A percentile compares a stretch with the other conserved stretches of the same genome.
These are phyloP conservation scores for Vultur gryphus DNA, from an alignment of 2,797 vertebrate species.

Conservation along the genomic window DNA sequence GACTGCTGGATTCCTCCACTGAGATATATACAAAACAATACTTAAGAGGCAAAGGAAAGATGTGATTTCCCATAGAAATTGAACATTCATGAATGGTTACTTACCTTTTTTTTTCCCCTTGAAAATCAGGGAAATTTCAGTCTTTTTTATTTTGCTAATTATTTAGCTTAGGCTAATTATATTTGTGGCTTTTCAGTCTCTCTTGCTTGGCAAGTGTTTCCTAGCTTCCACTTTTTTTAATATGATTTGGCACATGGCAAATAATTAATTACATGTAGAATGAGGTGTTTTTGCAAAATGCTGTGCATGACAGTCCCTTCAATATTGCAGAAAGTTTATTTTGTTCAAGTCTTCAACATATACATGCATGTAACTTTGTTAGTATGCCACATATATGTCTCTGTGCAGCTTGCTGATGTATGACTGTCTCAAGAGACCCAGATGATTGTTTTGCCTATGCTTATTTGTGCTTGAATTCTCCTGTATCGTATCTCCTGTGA, in stretches of 20 bases:
- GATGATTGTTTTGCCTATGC: not conserved
- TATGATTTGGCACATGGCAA: not conserved
- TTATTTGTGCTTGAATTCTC: not conserved
- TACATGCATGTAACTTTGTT: not conserved
- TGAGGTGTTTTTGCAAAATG: not conserved
- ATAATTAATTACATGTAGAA: not conserved
- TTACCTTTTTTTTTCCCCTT: not conserved
- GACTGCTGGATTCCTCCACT: not conserved
- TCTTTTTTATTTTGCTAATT: not conserved
- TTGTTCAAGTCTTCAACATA: not conserved
- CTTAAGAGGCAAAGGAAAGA: not conserved
- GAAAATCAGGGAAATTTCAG: not conserved
- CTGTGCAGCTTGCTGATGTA: not conserved
- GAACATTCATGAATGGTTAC: not conserved
- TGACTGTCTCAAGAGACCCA: not conserved
- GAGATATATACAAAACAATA: not conserved
- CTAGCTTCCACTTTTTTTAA: not conserved
- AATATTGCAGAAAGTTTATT: not conserved
- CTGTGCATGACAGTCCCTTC: not conserved
- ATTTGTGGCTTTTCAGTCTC: not conserved
- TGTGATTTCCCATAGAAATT: not conserved
- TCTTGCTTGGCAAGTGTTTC: not conserved
- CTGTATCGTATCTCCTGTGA: rapidly evolving
- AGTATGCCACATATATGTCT: not conserved
- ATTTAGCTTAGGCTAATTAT: not conserved